Conservation (phyloP, 1,140 invertebrate species). For the Bombus affinis region DNA sequence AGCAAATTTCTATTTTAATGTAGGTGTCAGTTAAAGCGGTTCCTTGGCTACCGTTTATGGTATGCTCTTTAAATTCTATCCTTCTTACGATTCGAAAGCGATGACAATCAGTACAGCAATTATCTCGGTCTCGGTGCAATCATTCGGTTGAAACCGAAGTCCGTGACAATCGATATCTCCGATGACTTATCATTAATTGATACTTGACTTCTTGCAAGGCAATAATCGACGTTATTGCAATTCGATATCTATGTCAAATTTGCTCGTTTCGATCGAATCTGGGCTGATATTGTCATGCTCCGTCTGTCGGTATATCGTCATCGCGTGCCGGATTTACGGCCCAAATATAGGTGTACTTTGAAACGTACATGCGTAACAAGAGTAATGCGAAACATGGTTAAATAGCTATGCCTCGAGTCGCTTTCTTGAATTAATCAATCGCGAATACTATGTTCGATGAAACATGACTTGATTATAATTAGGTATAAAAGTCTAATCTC, state of each 20-base stretch:
- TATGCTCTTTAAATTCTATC: background rate
- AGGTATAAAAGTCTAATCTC: background rate
- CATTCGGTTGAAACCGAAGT: background rate
- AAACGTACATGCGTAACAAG: background rate
- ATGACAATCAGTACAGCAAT: slow-evolving; percentile 6
- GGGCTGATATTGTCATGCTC: slow-evolving; percentile 58
- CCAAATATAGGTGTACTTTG: slow-evolving; percentile 7
- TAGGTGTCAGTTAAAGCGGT: background rate
- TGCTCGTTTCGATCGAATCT: slow-evolving; percentile 46
- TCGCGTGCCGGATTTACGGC: slow-evolving; percentile 43
- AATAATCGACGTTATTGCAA: background rate
- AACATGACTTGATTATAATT: background rate
- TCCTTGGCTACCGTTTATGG: background rate
- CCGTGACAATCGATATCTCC: slow-evolving; percentile 12
- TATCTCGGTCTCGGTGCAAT: background rate
- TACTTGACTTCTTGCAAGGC: background rate
- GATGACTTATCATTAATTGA: slow-evolving; percentile 49
- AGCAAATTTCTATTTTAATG: background rate
- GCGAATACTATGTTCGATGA: background rate
- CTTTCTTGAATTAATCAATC: slow-evolving; percentile 45
- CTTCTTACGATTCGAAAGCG: background rate
- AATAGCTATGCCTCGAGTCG: slow-evolving; percentile 39
- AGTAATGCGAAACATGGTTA: slow-evolving; percentile 28
- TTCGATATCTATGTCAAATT: slow-evolving; percentile 39
- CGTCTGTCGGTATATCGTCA: slow-evolving; percentile 43